Evolutionary conservation across 2,888 invertebrate species (phyloP).

Genomic region (Drosophila pegasa): DNA sequence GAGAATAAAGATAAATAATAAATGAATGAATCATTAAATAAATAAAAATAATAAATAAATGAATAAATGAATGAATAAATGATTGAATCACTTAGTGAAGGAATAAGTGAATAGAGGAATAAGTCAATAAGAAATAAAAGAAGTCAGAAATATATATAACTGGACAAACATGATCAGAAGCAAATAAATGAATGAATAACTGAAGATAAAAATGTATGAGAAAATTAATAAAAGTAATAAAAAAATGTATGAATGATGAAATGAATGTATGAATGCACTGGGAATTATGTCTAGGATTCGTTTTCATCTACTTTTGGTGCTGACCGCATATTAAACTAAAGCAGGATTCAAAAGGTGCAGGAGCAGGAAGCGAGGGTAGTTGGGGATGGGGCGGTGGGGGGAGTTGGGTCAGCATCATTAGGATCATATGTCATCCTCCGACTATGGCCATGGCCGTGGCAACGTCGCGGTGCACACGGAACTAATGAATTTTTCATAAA

Average conservation of each 20-base stretch:
- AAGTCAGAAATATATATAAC: not conserved
- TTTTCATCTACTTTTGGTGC: conserved; percentile 6
- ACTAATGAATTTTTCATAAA: conserved; percentile 77
- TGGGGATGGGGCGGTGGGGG: not conserved
- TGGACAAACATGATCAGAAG: not conserved
- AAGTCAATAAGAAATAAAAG: not conserved
- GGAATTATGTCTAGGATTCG: not conserved
- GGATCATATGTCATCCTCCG: conserved; percentile 67
- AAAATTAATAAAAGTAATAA: not conserved
- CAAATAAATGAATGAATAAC: not conserved
- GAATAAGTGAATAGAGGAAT: not conserved
- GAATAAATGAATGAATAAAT: not conserved
- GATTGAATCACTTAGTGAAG: not conserved
- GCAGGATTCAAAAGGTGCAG: not conserved
- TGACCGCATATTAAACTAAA: conserved; percentile 45
- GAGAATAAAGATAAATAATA: no score
- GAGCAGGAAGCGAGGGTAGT: not conserved
- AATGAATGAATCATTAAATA: not conserved
- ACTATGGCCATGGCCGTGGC: conserved; percentile 15
- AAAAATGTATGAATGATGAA: not conserved
- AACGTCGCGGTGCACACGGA: conserved; percentile 44
- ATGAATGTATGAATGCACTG: not conserved
- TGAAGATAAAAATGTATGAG: not conserved
- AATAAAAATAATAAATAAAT: not conserved
- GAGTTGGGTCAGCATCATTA: conserved; percentile 57